Conservation (phyloP, 1,140 invertebrate species). For the Sminthurides bifidus region DNA sequence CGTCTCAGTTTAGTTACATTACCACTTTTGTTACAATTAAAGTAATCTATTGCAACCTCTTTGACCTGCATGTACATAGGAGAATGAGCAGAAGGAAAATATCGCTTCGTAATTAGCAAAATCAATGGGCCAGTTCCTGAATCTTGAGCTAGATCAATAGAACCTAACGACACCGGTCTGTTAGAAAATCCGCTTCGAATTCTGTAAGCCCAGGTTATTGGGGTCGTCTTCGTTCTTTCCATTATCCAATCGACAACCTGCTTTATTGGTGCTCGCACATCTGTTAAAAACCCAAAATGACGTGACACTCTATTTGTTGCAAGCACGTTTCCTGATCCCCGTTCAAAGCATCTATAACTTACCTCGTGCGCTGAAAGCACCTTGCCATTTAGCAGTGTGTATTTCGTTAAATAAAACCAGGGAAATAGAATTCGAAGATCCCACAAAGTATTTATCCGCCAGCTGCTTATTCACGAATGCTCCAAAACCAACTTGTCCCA, state of each 20-base stretch:
- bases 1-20: conserved; percentile 28
- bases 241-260: conserved; percentile 29
- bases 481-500: conserved; percentile 30
- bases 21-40: conserved; percentile 30
- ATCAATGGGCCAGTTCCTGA: conserved; percentile 25
- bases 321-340: neutral
- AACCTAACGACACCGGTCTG: conserved; percentile 19
- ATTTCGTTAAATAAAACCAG: conserved; percentile 32
- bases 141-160: conserved; percentile 22
- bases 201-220: conserved; percentile 29
- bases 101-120: conserved; percentile 27
- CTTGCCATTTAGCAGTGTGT: conserved; percentile 30
- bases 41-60: conserved; percentile 30
- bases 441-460: conserved; percentile 28
- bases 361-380: conserved; percentile 14
- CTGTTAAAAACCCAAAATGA: neutral
- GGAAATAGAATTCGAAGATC: conserved; percentile 25
- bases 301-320: neutral
- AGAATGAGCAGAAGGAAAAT: conserved; percentile 27
- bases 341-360: neutral
- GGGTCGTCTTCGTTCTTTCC: conserved; percentile 15
- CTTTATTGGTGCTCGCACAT: conserved; percentile 21
- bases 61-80: conserved; percentile 29
- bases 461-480: conserved; percentile 18
- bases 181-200: conserved; percentile 31